Evolutionary conservation across 2,888 invertebrate species (phyloP), one percentile per base, ranked within the genome.

Genomic region (Periphyllus acericola): DNA sequence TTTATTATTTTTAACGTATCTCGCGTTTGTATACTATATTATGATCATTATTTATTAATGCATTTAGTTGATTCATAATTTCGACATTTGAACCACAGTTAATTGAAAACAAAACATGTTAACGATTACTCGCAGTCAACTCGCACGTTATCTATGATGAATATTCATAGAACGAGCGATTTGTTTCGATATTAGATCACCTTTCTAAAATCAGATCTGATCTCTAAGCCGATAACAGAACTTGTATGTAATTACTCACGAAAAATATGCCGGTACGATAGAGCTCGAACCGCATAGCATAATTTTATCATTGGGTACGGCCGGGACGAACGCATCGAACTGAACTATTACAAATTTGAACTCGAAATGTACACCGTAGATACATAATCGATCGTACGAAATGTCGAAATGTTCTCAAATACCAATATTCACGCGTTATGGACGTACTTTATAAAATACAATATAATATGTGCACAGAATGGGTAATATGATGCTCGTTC

Each of bases 51-150:
- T 55, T 68, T 52, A 34, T 72, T 71, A 46, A 25, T 52, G n/a
- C 17, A 36, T 34, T 83, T 34, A 5, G 36, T 5, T 55, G 74
- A 74, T 83, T 83, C 29, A 83, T 74, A 36, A 36, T 14, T 3
- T 36, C 8, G 2, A 74, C 21, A 36, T 36, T 29, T 36, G n/a
- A 25, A 74, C 14, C 4, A 36, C 8, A 36, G 55, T 74, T 21
- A 55, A 83, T 83, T 74, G 60, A 83, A 83, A 74, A 55, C 21
- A 72, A 52, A 46, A n/a, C n/a, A n/a, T 11, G 25, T 52, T 55
- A 34, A 32, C 25, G 71, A 52, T 46, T 72, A 72, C n/a, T 71
- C 29, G 32, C 68, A 82, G 71, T 82, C 71, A 25, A 52, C 52
- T 32, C 46, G 40, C 40, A 25, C 60, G 25, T 71, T 52, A 34